These are phyloP conservation scores for Aurelia sp. DNA, from an alignment of 30 jellyfish, hydroid and myxozoan species.

Conservation along the genomic window DNA sequence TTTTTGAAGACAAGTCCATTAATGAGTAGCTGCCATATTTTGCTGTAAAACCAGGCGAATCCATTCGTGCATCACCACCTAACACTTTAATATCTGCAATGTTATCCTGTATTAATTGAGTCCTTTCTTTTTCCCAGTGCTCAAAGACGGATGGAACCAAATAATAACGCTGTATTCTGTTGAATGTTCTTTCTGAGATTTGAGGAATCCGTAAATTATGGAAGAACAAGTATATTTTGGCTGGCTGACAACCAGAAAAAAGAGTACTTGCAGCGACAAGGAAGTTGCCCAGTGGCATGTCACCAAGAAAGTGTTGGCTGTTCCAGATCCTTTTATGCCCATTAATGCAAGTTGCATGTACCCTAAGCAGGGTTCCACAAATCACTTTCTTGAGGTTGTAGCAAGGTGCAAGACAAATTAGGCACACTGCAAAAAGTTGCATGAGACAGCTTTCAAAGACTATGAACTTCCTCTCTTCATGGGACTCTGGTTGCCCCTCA, in stretches of 20 bases:
- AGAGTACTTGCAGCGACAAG: conserved; percentile 48
- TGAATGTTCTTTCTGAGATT: conserved; percentile 15
- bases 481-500: background rate
- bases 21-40: conserved; percentile 37
- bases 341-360: conserved; percentile 29
- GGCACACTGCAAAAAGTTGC: conserved; percentile 14
- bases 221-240: conserved; percentile 28
- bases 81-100: background rate
- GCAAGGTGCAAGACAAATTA: conserved; percentile 15
- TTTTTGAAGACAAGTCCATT: conserved; percentile 27
- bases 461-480: conserved; percentile 15
- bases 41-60: conserved; percentile 53
- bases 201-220: conserved; percentile 17
- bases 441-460: conserved; percentile 26
- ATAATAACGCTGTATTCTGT: conserved; percentile 6
- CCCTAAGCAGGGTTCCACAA: conserved; percentile 15
- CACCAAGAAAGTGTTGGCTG: conserved; percentile 17
- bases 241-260: conserved; percentile 46
- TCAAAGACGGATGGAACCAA: conserved; percentile 16
- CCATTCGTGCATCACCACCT: conserved; percentile 45
- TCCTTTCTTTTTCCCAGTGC: conserved; percentile 14
- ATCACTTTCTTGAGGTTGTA: background rate
- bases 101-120: background rate
- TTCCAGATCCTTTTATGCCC: conserved; percentile 43
- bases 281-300: conserved; percentile 49